These are phyloP conservation scores for Smithornis capensis DNA, from an alignment of 2,113 vertebrate genomes.

Conservation along the genomic window DNA sequence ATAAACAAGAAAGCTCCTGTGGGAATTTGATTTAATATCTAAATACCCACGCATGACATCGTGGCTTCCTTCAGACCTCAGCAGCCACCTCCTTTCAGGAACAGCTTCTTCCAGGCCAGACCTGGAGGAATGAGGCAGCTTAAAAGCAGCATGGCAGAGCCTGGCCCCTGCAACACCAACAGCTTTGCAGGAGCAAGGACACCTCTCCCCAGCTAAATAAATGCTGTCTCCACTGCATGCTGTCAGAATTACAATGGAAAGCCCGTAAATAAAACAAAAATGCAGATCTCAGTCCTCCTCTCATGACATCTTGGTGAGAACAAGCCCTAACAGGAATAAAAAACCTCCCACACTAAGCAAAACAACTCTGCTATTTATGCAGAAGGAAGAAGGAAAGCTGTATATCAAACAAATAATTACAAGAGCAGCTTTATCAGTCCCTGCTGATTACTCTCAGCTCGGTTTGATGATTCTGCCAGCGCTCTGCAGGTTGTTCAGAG, in stretches of 20 bases:
- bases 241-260: constrained; percentile 25
- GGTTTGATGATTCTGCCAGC: constrained; percentile 47
- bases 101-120: background rate
- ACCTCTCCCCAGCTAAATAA: background rate
- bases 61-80: background rate
- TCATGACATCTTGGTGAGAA: constrained; percentile 34
- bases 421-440: constrained; percentile 58
- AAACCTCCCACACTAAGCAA: constrained; percentile 24
- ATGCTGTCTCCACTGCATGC: background rate
- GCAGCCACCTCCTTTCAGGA: background rate
- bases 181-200: background rate
- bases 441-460: constrained; percentile 54
- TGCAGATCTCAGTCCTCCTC: constrained; percentile 39
- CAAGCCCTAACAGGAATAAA: constrained; percentile 51
- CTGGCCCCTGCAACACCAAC: background rate
- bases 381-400: constrained; percentile 55
- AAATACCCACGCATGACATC: rapidly evolving
- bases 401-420: constrained; percentile 67
- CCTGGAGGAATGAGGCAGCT: background rate
- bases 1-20: background rate
- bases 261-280: constrained; percentile 39
- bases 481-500: constrained; percentile 42
- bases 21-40: background rate
- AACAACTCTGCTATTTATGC: constrained; percentile 43
- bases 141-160: background rate